A percentile compares a stretch with the other conserved stretches of the same genome.
These are phyloP conservation scores for Trachelipus rathkii DNA, from an alignment of 1,140 invertebrate genomes.

Conservation along the genomic window DNA sequence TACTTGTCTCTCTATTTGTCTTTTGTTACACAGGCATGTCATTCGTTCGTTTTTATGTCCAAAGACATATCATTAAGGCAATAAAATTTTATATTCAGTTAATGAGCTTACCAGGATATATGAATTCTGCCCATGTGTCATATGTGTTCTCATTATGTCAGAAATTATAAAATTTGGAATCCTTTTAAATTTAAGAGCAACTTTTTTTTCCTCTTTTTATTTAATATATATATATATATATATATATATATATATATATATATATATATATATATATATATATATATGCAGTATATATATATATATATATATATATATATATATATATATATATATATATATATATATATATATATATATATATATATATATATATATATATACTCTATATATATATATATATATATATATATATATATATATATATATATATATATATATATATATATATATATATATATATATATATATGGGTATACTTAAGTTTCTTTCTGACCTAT, in stretches of 20 bases:
- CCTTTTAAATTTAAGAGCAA: not conserved
- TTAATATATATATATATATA: constrained; percentile 1
- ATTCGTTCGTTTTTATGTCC: too few relatives aligned
- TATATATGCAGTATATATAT: constrained; percentile 1
- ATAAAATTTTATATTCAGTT: too few relatives aligned
- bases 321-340: constrained; percentile 7
- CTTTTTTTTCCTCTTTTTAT: not conserved
- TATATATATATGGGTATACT: not conserved
- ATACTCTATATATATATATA: not conserved
- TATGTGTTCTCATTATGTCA: too few relatives aligned
- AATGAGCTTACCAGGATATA: too few relatives aligned
- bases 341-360: constrained; percentile 18
- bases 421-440: constrained; percentile 16
- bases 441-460: constrained; percentile 18
- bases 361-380: constrained; percentile 20
- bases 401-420: constrained; percentile 20
- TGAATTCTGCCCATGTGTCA: too few relatives aligned
- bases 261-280: constrained; percentile 21
- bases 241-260: constrained; percentile 18
- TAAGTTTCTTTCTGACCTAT: too few relatives aligned
- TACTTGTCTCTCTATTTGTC: too few relatives aligned
- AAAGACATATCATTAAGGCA: too few relatives aligned
- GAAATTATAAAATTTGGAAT: not conserved
- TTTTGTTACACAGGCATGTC: too few relatives aligned
- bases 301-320: constrained; percentile 8